Evolutionary conservation across 37 sponge, comb jelly and placozoan species (phyloP), one percentile per base, ranked within the genome.

Genomic region (Oscarella lobularis): DNA sequence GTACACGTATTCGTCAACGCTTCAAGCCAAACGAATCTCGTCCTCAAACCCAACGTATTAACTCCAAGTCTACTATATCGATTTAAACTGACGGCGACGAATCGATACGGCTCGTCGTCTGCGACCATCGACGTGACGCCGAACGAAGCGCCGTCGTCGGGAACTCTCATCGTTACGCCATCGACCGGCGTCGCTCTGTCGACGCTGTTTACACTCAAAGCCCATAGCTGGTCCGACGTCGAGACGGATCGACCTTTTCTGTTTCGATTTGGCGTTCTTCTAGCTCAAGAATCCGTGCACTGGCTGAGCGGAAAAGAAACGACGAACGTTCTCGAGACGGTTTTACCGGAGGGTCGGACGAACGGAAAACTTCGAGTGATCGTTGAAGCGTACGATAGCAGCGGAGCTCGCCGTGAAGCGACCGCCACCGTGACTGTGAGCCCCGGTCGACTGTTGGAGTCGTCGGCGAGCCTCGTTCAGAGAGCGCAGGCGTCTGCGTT

Each of bases 191-290:
- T 71, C 27, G 73, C 87, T 3, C 38, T 86, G 65, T 36, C 65
- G 29, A 86, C 90, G 30, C 9, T 66, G 31, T 86, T 83, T 36
- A 39, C 73, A 1, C 31, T 90, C 39, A 48, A 6, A 6, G 81
- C 79, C 0, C 30, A 36, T 29, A 67, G 81, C 14, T 35, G 67
- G 2, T 35, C 67, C 48, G 86, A 67, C 38, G 29, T 35, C 1
- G 5, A 67, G 29, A 0, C 1, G 3, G 80, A 85, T 39, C 2
- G 33, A 29, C 87, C 87, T 5, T 76, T 86, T 20, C 40, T 54
- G 0, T 86, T 81, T 70, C 81, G 77, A 71, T 90, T 77, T 83
- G 90, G 90, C n/a, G 0, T 87, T 0, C 2, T 79, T 35, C 30
- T 31, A 20, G 4, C 68, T 39, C 41, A 41, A 2, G 48, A 35